Evolutionary conservation across 2,888 invertebrate species (phyloP).

Genomic region (Cephus nigrinus): DNA sequence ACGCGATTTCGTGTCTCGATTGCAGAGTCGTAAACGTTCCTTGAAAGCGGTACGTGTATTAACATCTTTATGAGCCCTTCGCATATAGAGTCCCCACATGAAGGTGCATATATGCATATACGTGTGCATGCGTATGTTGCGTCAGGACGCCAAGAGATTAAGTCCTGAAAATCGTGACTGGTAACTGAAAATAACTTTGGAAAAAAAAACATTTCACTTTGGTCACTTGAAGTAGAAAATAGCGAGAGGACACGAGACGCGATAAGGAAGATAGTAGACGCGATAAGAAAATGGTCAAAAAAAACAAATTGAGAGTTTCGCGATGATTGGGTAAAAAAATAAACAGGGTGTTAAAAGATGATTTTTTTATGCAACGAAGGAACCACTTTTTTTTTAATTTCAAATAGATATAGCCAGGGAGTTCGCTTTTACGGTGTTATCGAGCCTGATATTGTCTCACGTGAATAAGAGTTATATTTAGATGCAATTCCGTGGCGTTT

Average conservation of each 20-base stretch:
- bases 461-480: not conserved
- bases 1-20: constrained; percentile 1
- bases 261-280: not conserved
- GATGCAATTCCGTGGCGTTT: not conserved
- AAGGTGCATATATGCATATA: not conserved
- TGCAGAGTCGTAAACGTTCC: constrained; percentile 1
- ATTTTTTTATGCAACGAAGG: not conserved
- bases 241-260: not conserved
- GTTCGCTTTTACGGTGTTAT: not conserved
- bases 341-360: no score
- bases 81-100: not conserved
- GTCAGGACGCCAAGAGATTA: not conserved
- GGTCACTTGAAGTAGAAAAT: not conserved
- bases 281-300: not conserved
- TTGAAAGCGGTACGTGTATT: not conserved
- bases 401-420: not conserved
- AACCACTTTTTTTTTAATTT: no score
- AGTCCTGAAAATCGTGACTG: not conserved
- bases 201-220: not conserved
- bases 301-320: not conserved
- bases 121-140: not conserved
- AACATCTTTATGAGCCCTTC: not conserved
- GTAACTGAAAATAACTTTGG: not conserved
- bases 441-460: not conserved
- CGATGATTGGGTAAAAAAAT: not conserved